These are phyloP conservation scores for Epistrophe eligans DNA, from an alignment of 2,888 invertebrate genomes.

Conservation along the genomic window DNA sequence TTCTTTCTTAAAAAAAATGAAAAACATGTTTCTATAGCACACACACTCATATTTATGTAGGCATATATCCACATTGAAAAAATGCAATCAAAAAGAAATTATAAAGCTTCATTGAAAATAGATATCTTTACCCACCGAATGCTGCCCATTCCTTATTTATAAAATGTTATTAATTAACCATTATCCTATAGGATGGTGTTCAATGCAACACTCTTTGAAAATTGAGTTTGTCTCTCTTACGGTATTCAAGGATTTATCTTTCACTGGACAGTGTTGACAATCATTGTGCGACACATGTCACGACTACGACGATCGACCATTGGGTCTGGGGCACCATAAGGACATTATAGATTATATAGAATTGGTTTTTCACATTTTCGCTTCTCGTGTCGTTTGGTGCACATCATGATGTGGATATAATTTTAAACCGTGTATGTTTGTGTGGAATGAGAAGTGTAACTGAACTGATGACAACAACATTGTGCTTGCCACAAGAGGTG, in stretches of 20 bases:
- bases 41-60: not conserved
- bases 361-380: constrained; percentile 62
- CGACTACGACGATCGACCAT: constrained; percentile 40
- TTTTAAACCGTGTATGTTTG: not conserved
- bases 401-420: constrained; percentile 10
- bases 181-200: constrained; percentile 56
- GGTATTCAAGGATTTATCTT: constrained; percentile 53
- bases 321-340: constrained; percentile 41
- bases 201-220: constrained; percentile 50
- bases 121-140: not conserved
- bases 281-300: constrained; percentile 56
- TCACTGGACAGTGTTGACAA: constrained; percentile 49
- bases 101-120: constrained; percentile 43
- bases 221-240: constrained; percentile 19
- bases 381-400: not conserved
- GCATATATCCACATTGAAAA: not conserved
- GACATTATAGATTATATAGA: constrained; percentile 46
- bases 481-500: constrained; percentile 7
- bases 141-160: constrained; percentile 1
- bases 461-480: constrained; percentile 40
- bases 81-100: constrained; percentile 57
- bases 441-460: constrained; percentile 14
- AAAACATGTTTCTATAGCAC: not conserved
- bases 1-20: not conserved
- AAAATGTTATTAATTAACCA: constrained; percentile 68